Evolutionary conservation across 2,113 vertebrate species (phyloP).

Genomic region (Cinclus mexicanus): DNA sequence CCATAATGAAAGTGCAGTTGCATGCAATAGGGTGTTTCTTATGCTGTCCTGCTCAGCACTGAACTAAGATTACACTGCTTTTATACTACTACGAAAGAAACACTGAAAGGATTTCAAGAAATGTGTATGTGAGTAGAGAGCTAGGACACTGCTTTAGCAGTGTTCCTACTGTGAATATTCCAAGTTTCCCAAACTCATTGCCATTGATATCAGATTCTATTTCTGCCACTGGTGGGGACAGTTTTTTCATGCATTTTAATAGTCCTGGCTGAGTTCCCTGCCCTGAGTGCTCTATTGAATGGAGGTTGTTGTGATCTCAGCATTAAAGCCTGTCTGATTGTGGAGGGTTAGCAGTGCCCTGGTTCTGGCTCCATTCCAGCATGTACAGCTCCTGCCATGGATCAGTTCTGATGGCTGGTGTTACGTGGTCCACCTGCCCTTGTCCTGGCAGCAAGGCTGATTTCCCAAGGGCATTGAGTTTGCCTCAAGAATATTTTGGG

Average conservation of each 20-base stretch:
- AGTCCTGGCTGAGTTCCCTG: neutral
- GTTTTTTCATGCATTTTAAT: neutral
- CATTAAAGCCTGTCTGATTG: neutral
- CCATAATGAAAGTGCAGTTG: neutral
- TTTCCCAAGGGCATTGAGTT: neutral
- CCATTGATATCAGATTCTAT: neutral
- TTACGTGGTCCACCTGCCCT: neutral
- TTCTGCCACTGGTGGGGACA: neutral
- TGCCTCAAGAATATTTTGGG: neutral
- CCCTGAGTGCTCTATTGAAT: rapidly evolving
- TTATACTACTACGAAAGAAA: neutral
- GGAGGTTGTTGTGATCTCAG: neutral
- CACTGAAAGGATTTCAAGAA: neutral
- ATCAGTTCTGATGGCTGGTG: neutral
- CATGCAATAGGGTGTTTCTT: neutral
- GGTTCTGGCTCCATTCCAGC: neutral
- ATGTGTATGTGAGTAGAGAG: neutral
- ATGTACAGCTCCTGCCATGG: neutral
- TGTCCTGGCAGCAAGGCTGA: neutral
- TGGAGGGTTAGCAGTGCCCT: neutral
- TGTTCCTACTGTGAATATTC: neutral
- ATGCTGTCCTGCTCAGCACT: neutral
- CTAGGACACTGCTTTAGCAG: neutral
- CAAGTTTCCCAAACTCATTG: neutral
- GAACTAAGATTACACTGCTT: neutral